These are phyloP conservation scores for Phallusia fumigata DNA, from an alignment of 23 tunicate genomes.

Conservation along the genomic window DNA sequence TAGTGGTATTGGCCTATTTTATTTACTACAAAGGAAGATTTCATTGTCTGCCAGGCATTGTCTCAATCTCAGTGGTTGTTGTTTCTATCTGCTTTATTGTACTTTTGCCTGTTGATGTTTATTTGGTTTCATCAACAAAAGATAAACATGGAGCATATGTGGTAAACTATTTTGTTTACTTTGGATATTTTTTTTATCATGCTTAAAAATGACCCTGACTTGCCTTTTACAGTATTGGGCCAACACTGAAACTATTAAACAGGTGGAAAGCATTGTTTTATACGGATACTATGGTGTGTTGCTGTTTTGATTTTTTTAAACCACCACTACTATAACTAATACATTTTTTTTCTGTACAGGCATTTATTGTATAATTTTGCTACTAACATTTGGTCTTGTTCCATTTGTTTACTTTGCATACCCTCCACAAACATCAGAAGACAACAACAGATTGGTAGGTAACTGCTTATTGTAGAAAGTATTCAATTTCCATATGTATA, in stretches of 20 bases:
- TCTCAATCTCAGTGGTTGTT: conserved; percentile 17
- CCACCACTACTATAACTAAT: neutral
- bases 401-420: neutral
- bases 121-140: conserved; percentile 46
- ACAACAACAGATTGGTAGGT: neutral
- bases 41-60: conserved; percentile 5
- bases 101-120: conserved; percentile 37
- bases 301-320: neutral
- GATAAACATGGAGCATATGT: conserved; percentile 4
- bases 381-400: neutral
- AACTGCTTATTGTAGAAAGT: neutral
- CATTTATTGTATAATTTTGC: neutral
- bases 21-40: neutral
- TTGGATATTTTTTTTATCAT: neutral
- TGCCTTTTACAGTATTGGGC: neutral
- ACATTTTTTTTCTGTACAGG: neutral
- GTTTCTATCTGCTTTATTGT: conserved; percentile 13
- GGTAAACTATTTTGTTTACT: neutral
- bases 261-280: neutral
- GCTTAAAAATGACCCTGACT: neutral
- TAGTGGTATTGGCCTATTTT: neutral
- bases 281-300: neutral
- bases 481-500: too few relatives aligned
- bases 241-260: neutral
- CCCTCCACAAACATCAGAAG: neutral